phyloP scores from a whole-genome alignment of 2,888 invertebrate genomes.

The Micoletzkya japonica region DNA sequence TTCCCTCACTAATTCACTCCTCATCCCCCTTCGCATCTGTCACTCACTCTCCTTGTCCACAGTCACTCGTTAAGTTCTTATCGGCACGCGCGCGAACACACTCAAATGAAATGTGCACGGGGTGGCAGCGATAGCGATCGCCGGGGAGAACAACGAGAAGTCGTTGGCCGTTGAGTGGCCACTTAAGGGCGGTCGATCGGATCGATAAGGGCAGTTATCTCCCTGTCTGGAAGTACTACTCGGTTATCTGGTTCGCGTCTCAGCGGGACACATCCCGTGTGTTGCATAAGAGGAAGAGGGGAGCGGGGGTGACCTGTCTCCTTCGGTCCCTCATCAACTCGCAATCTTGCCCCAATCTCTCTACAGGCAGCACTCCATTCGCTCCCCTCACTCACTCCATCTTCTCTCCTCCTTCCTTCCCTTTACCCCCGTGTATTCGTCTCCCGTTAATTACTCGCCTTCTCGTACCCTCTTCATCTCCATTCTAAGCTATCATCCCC shows the following conservation, averaged over 20 bases:
- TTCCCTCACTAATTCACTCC: conserved; percentile 12
- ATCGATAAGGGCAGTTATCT: conserved; percentile 15
- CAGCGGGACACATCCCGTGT: too few relatives aligned
- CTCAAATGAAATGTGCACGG: too few relatives aligned
- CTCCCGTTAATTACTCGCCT: not conserved
- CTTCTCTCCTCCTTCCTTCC: conserved; percentile 9
- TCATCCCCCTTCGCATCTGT: too few relatives aligned
- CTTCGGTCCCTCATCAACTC: conserved; percentile 6
- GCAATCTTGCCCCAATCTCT: not conserved
- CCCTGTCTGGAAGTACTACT: too few relatives aligned
- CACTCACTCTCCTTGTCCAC: too few relatives aligned
- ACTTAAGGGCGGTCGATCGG: not conserved
- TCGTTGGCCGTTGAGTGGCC: not conserved
- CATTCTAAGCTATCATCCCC: too few relatives aligned
- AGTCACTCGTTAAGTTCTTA: too few relatives aligned
- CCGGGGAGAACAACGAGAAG: too few relatives aligned
- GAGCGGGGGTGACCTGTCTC: conserved; percentile 17
- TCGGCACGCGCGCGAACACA: too few relatives aligned
- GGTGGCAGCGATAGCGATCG: too few relatives aligned
- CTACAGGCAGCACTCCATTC: not conserved
- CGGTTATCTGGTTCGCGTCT: too few relatives aligned
- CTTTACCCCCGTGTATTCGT: not conserved
- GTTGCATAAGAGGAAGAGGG: too few relatives aligned
- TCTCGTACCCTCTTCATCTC: not conserved
- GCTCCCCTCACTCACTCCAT: not conserved